phyloP scores from a whole-genome alignment of 2,113 vertebrate species.

The Pseudorhombus dupliciocellatus region DNA sequence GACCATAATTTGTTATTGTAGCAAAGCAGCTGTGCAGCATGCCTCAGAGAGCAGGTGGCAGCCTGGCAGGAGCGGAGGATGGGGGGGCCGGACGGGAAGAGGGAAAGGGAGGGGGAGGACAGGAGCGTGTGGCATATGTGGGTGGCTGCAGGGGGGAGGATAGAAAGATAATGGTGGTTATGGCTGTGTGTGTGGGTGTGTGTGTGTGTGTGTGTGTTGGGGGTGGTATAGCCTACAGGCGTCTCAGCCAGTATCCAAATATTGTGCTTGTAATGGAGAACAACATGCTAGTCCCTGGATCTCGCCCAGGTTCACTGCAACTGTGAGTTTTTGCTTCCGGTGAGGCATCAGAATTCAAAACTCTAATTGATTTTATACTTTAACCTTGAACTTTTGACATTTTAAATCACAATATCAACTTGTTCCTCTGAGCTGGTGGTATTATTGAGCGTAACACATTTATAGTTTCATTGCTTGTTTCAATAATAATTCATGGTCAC shows the following conservation, averaged over 20 bases:
- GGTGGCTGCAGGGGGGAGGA: conserved; percentile 56
- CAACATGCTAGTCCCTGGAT: conserved; percentile 52
- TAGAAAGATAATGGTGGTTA: conserved; percentile 43
- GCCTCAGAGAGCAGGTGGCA: conserved; percentile 84
- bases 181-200: conserved; percentile 37
- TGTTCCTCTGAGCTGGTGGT: too few species aligned
- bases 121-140: conserved; percentile 78
- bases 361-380: too few species aligned
- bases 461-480: not conserved
- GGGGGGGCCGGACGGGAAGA: conserved; percentile 36
- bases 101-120: conserved; percentile 33
- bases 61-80: conserved; percentile 76
- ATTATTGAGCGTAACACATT: not conserved
- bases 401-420: not conserved
- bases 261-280: conserved; percentile 66
- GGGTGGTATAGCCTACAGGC: conserved; percentile 40
- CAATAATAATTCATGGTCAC: conserved; percentile 22
- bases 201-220: conserved; percentile 46
- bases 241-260: conserved; percentile 67
- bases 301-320: conserved; percentile 31
- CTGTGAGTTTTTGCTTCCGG: not conserved
- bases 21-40: conserved; percentile 84
- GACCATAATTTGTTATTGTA: conserved; percentile 85
- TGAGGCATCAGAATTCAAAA: conserved; percentile 3
- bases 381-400: not conserved